phyloP scores from a whole-genome alignment of 2,888 invertebrate species.

The Cyclophora punctaria region DNA sequence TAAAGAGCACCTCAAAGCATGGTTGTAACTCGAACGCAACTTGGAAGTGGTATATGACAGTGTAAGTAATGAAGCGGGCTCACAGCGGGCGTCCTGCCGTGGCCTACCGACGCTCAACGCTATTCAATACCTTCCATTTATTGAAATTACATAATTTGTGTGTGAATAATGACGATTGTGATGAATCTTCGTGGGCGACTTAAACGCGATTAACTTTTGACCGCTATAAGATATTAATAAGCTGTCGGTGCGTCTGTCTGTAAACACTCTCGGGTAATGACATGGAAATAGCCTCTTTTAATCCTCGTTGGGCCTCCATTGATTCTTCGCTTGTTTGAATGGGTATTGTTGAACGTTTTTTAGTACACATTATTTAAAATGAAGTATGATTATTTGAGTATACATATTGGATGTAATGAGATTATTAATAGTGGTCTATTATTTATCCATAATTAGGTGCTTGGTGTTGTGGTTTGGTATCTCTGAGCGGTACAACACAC shows the following conservation, averaged over 20 bases:
- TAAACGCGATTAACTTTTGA: constrained; percentile 75
- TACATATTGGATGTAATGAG: too few relatives aligned
- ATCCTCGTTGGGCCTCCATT: constrained; percentile 32
- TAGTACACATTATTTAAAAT: constrained; percentile 11
- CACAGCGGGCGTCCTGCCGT: constrained; percentile 55
- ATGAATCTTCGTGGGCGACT: constrained; percentile 75
- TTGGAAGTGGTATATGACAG: constrained; percentile 18
- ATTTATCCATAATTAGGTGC: background rate
- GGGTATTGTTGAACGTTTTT: constrained; percentile 26
- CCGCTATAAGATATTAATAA: constrained; percentile 68
- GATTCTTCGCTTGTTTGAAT: constrained; percentile 43
- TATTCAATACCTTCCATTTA: constrained; percentile 75
- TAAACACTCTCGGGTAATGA: constrained; percentile 38
- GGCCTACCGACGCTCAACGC: constrained; percentile 73
- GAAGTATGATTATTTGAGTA: background rate
- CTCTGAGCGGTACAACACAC: too few relatives aligned
- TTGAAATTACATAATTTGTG: constrained; percentile 76
- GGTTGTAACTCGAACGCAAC: constrained; percentile 18
- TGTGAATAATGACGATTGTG: constrained; percentile 75
- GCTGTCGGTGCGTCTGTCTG: constrained; percentile 42
- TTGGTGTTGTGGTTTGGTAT: too few relatives aligned
- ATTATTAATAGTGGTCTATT: constrained; percentile 20
- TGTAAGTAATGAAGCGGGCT: constrained; percentile 24
- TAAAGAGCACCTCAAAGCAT: constrained; percentile 5
- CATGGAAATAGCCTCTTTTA: constrained; percentile 54